phyloP scores from a whole-genome alignment of 2,797 vertebrate species.

The Spizella passerina region DNA sequence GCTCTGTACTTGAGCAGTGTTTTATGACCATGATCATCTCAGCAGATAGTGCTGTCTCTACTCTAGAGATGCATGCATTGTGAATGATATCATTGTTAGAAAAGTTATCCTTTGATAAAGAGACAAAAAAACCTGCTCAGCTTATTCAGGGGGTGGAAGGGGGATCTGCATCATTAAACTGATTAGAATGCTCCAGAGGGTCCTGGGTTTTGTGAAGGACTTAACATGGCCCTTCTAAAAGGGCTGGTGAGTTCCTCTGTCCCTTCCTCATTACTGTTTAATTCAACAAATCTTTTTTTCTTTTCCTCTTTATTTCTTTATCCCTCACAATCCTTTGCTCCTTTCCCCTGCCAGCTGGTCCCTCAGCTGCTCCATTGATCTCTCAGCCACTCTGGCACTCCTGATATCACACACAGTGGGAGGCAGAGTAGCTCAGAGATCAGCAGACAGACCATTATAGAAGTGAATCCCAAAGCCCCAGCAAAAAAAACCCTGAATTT shows the following conservation, averaged over 20 bases:
- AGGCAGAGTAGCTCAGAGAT: constrained; percentile 45
- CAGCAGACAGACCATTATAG: neutral
- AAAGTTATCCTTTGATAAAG: constrained; percentile 33
- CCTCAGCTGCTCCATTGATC: constrained; percentile 67
- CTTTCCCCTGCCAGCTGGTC: constrained; percentile 57
- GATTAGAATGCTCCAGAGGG: constrained; percentile 50
- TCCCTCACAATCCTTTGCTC: constrained; percentile 42
- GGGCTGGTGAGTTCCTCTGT: neutral
- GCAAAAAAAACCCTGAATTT: neutral
- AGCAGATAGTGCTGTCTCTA: neutral
- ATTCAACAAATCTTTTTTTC: constrained; percentile 55
- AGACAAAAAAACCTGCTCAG: neutral
- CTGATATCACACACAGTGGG: constrained; percentile 48
- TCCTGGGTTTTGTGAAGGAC: constrained; percentile 27
- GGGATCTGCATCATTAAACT: constrained; percentile 43
- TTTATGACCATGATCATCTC: neutral
- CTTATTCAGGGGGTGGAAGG: neutral
- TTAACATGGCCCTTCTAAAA: constrained; percentile 8
- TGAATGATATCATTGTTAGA: constrained; percentile 26
- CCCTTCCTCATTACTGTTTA: constrained; percentile 46
- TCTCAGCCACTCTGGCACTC: constrained; percentile 36
- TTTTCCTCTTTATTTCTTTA: constrained; percentile 57
- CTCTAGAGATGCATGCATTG: neutral
- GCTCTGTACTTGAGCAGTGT: neutral
- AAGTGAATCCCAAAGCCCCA: constrained; percentile 8